phyloP scores from a whole-genome alignment of 2,888 invertebrate species.

The Metallyticus violacea region DNA sequence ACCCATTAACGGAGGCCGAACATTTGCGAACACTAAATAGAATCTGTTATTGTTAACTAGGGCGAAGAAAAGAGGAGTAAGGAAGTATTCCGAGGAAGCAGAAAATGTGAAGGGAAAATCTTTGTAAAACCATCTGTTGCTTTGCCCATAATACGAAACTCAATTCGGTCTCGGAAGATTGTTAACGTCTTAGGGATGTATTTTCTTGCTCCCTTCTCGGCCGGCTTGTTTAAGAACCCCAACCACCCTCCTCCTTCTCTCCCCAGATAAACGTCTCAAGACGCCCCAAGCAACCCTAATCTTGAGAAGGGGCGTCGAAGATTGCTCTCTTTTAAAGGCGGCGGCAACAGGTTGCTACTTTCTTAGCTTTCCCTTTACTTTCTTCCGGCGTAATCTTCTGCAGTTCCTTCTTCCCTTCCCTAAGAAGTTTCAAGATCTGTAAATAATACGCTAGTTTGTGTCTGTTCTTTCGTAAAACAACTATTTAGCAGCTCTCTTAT shows the following conservation, averaged over 20 bases:
- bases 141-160: not conserved
- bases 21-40: too few relatives aligned
- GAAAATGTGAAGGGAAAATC: not conserved
- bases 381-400: not conserved
- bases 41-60: too few relatives aligned
- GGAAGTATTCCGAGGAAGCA: not conserved
- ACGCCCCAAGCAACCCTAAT: conserved; percentile 16
- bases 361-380: not conserved
- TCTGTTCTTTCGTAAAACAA: not conserved
- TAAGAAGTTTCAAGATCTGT: not conserved
- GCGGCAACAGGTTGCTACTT: not conserved
- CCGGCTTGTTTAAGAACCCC: not conserved
- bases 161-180: too few relatives aligned
- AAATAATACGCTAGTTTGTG: not conserved
- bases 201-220: not conserved
- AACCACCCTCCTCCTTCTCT: not conserved
- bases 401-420: too few relatives aligned
- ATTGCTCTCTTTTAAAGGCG: conserved; percentile 5
- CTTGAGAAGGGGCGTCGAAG: not conserved
- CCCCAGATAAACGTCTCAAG: conserved; percentile 7
- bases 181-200: not conserved
- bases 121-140: not conserved
- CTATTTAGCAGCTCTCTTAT: not conserved
- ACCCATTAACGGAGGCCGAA: too few relatives aligned
- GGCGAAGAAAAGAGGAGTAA: not conserved